Percentiles rank a stretch among this genome's conserved stretches.
These are phyloP conservation scores for Drepana falcataria DNA, from an alignment of 2,888 invertebrate species.

Conservation along the genomic window DNA sequence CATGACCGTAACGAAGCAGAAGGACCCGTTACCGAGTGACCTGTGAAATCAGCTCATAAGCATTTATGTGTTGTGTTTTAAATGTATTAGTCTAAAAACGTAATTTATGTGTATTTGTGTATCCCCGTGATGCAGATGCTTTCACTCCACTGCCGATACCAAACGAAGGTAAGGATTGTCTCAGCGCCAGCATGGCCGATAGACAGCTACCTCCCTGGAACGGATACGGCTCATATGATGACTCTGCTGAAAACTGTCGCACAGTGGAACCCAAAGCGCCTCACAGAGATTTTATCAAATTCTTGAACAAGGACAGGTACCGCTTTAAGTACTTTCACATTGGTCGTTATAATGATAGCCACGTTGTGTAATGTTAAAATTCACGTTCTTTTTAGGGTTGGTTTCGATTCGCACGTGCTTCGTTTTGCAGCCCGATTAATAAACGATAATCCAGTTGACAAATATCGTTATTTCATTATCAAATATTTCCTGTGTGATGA, in stretches of 20 bases:
- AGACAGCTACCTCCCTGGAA: constrained; percentile 90
- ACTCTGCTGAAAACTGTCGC: constrained; percentile 92
- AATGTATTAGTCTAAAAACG: no score
- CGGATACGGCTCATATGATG: constrained; percentile 93
- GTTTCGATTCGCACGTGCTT: constrained; percentile 86
- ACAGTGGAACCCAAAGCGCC: constrained; percentile 89
- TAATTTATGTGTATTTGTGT: no score
- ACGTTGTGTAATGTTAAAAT: not conserved
- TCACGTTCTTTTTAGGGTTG: constrained; percentile 63
- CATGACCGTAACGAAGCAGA: no score
- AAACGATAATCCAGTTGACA: constrained; percentile 82
- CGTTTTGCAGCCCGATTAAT: constrained; percentile 89
- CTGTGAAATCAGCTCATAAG: no score
- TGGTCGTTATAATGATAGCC: not conserved
- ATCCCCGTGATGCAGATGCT: constrained; percentile 60
- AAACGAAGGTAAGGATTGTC: constrained; percentile 36
- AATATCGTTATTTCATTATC: constrained; percentile 86
- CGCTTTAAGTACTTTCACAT: not conserved
- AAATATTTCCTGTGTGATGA: constrained; percentile 90
- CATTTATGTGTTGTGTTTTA: no score
- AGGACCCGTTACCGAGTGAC: no score
- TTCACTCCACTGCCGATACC: constrained; percentile 81
- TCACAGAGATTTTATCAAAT: constrained; percentile 87
- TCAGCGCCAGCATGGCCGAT: constrained; percentile 45
- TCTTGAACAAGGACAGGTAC: constrained; percentile 87